These are phyloP conservation scores for Onychomys arenicola DNA, from an alignment of 2,797 vertebrate genomes.

Conservation along the genomic window DNA sequence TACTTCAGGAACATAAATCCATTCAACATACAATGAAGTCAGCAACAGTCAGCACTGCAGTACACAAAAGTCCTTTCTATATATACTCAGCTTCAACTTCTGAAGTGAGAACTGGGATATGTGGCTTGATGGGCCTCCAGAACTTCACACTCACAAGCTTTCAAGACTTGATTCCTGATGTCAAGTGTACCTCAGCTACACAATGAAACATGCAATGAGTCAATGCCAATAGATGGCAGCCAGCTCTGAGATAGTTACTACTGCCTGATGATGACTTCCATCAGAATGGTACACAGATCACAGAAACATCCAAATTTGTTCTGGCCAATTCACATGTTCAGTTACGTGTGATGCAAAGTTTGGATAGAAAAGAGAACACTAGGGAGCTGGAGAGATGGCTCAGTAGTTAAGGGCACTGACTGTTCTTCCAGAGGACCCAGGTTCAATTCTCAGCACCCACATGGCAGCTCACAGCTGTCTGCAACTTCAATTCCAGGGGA, in stretches of 20 bases:
- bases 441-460: no score
- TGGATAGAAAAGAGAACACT: not conserved
- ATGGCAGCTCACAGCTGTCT: no score
- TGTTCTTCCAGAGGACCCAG: no score
- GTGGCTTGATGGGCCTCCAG: not conserved
- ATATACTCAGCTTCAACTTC: not conserved
- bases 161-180: not conserved
- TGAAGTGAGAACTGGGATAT: not conserved
- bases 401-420: no score
- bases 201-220: not conserved
- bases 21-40: not conserved
- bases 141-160: not conserved
- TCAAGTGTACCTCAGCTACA: not conserved
- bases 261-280: not conserved
- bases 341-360: not conserved
- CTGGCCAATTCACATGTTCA: not conserved
- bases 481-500: no score
- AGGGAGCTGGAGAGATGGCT: no score
- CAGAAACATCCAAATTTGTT: not conserved
- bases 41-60: not conserved
- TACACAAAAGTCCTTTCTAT: not conserved
- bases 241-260: not conserved
- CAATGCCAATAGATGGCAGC: not conserved
- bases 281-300: not conserved
- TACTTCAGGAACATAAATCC: not conserved